Evolutionary conservation across 2,113 vertebrate species (phyloP).

Genomic region (Archocentrus centrarchus): DNA sequence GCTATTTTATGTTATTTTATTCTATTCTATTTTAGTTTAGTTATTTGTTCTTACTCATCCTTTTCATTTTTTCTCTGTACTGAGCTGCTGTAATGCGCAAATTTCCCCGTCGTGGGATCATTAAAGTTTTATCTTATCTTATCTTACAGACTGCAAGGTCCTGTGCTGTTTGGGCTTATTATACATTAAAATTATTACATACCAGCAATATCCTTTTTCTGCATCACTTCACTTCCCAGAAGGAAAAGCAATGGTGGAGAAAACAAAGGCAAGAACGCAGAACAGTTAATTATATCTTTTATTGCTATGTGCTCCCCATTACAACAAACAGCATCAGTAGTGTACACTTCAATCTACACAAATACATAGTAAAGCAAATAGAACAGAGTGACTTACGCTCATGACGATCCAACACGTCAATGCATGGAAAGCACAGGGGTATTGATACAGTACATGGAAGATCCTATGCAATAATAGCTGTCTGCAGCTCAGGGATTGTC

Average conservation of each 20-base stretch:
- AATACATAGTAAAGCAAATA: slow-evolving; percentile 79
- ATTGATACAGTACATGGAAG: slow-evolving; percentile 62
- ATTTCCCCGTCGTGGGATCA: no score
- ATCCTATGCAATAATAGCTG: slow-evolving; percentile 70
- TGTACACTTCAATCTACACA: slow-evolving; percentile 85
- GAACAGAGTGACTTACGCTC: slow-evolving; percentile 68
- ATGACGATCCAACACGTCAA: slow-evolving; percentile 66
- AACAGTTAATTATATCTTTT: slow-evolving; percentile 76
- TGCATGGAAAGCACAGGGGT: slow-evolving; percentile 47
- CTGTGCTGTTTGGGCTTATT: neutral
- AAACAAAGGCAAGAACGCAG: neutral
- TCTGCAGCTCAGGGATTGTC: slow-evolving; percentile 85
- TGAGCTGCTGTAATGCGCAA: no score
- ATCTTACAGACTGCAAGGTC: neutral
- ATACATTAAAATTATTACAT: neutral
- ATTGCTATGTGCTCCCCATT: slow-evolving; percentile 91
- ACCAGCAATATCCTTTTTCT: neutral
- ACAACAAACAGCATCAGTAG: slow-evolving; percentile 94
- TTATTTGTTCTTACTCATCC: no score
- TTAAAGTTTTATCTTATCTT: no score
- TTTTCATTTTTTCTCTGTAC: no score
- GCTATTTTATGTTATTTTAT: no score
- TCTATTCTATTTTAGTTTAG: no score
- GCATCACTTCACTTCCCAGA: neutral
- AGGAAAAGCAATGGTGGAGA: neutral